Conservation (phyloP, 2,797 vertebrate genomes). For the Lophius americanus region DNA sequence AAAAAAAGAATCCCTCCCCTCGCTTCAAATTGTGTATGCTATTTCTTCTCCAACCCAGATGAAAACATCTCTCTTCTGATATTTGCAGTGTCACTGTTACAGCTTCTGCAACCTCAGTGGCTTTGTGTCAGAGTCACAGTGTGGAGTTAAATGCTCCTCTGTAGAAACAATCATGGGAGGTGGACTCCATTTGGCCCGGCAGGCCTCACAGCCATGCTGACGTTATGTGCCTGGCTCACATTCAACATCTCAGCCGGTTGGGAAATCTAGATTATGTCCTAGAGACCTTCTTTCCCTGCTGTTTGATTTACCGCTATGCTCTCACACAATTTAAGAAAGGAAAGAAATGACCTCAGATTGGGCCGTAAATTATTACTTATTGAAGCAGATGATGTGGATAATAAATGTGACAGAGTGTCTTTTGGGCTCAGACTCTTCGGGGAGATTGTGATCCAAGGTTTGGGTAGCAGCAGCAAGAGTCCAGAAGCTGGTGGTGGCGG, state of each 20-base stretch:
- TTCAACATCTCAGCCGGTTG: slow-evolving; percentile 41
- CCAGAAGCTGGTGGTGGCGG: too few species aligned
- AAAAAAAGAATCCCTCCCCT: not conserved
- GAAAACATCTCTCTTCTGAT: slow-evolving; percentile 1
- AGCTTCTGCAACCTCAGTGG: slow-evolving; percentile 9
- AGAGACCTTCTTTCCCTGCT: slow-evolving; percentile 13
- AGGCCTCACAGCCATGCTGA: slow-evolving; percentile 52
- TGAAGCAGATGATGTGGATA: not conserved
- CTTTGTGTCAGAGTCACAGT: slow-evolving; percentile 1
- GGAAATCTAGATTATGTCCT: slow-evolving; percentile 47
- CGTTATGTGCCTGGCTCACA: slow-evolving; percentile 60
- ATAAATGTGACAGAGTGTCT: too few species aligned
- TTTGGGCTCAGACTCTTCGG: too few species aligned
- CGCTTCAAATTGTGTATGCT: slow-evolving; percentile 1
- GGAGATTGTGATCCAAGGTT: too few species aligned
- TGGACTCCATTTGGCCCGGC: slow-evolving; percentile 51
- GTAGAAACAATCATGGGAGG: slow-evolving; percentile 66
- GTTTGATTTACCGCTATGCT: slow-evolving; percentile 9
- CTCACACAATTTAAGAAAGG: not conserved
- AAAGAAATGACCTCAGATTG: not conserved
- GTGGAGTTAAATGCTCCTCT: slow-evolving; percentile 45
- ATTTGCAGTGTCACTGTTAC: not conserved
- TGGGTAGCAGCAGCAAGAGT: too few species aligned
- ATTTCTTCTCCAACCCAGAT: not conserved
- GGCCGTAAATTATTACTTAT: too few species aligned